Evolutionary conservation across 2,888 invertebrate genomes (phyloP), one percentile per base, ranked within the genome.

Genomic region (Andrena dorsata): DNA sequence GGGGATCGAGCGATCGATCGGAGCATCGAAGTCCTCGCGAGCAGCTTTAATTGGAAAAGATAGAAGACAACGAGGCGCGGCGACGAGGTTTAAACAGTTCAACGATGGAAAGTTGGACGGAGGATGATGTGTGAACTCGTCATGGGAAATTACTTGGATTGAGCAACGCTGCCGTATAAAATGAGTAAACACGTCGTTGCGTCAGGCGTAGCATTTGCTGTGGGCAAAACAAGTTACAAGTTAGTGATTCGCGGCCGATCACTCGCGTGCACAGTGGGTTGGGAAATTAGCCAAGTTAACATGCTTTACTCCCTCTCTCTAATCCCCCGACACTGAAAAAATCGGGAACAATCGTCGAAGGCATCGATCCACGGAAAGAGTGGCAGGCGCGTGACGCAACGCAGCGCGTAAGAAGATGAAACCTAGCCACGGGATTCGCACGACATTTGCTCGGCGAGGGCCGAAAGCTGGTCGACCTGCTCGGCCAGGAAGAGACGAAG

Each of bases 371-470:
- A 13, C 6, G 58, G 41, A 51, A 53, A n/a, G 30, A 28, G 30
- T 2, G 58, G 60, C 76, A 49, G 58, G 60, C 76, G 35, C 16
- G 47, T 80, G 80, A 87, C 71, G 80, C 77, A 83, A 87, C 49
- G 30, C 26, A 53, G 49, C 64, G 63, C 75, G 69, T 75, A 66
- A 70, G 69, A 74, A 69, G 80, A 80, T 53, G 83, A 76, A 84
- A 77, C 83, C 74, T 76, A 69, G 66, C 76, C 63, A 61, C 65
- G 64, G 64, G 83, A 83, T 82, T 87, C 87, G 88, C 87, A 83
- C 88, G 88, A 85, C 87, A 86, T 87, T 87, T 87, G 88, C 74
- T 32, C 63, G 23, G 75, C 49, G 61, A 64, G 53, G 56, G 74
- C 70, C 32, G 70, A 71, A 79, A 72, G 86, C 68, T 26, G 30